Base-by-base conservation (phyloP, 2,888 invertebrate genomes). In the Eupithecia abbreviata region DNA sequence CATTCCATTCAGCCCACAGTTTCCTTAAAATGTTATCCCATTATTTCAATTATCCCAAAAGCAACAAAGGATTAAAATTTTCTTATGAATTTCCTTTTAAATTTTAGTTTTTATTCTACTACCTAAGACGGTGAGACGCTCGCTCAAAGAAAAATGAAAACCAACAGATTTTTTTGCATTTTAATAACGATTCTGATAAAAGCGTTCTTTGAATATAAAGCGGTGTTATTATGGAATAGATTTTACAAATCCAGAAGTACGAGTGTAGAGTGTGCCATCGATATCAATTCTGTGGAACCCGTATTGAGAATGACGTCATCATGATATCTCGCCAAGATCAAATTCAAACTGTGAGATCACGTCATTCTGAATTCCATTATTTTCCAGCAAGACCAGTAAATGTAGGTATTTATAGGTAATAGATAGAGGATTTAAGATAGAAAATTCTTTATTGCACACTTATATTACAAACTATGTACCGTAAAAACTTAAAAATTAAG, bases 171-270 rank as follows among this genome's bases (percentile, higher is more conserved):
- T 80, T 81, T 80, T 81, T 73, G 76, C 81, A 77, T 81, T 81
- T 82, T 82, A 82, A 82, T 82, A 80, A 82, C 78, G 81, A 79
- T 80, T 80, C 73, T 78, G 74, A 81, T 79, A 79, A 77, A 78
- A 65, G 75, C 78, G 75, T 72, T 72, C 77, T 79, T 77, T 77
- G 81, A 81, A 81, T 78, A 79, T 77, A 77, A 73, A 75, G 66
- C 72, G 72, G 71, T 68, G 71, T 79, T 78, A 80, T 80, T 78
- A 81, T 72, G 47, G 73, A 79, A 78, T 79, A 77, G 77, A 75
- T 78, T 80, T 76, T 69, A 76, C 74, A 76, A 79, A 77, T 76
- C 76, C 73, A 51, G 65, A 15, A 42, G 42, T 13, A 42, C 6
- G 66, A 66, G 42, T 15, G 42, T 66, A 42, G 66, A 66, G 6